Percentiles rank a stretch among this genome's conserved stretches.
Evolutionary conservation across 2,113 vertebrate genomes (phyloP).

Genomic region (human (Homo sapiens)): DNA sequence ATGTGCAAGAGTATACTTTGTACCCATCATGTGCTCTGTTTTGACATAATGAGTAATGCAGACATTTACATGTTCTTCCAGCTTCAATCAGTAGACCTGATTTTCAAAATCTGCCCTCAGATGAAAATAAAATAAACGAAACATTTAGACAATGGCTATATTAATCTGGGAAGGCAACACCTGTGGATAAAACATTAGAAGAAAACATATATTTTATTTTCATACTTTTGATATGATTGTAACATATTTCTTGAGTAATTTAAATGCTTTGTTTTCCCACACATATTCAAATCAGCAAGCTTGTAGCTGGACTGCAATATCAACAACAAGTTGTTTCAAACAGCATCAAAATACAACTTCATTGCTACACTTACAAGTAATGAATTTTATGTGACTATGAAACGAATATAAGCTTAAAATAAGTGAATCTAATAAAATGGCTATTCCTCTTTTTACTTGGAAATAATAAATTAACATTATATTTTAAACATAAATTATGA

Average conservation of each 20-base stretch:
- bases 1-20: accelerated
- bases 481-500: slow-evolving; percentile 72
- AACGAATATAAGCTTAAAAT: slow-evolving; percentile 82
- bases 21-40: not conserved
- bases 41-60: not conserved
- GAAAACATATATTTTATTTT: slow-evolving; percentile 64
- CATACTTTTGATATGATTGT: slow-evolving; percentile 58
- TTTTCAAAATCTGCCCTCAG: not conserved
- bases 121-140: not conserved
- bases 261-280: slow-evolving; percentile 50
- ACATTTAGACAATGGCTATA: not conserved
- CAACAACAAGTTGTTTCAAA: slow-evolving; percentile 37
- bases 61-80: not conserved
- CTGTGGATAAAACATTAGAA: slow-evolving; percentile 62
- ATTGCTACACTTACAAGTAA: slow-evolving; percentile 69
- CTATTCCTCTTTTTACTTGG: slow-evolving; percentile 80
- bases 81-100: not conserved
- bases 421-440: slow-evolving; percentile 73
- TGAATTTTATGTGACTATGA: slow-evolving; percentile 77
- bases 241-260: slow-evolving; percentile 52
- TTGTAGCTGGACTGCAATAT: slow-evolving; percentile 58
- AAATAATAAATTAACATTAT: slow-evolving; percentile 74
- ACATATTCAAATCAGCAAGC: slow-evolving; percentile 61
- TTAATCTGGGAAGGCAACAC: not conserved
- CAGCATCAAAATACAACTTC: slow-evolving; percentile 67